Base-by-base conservation (phyloP, 2,113 vertebrate genomes). In the Bubo bubo region DNA sequence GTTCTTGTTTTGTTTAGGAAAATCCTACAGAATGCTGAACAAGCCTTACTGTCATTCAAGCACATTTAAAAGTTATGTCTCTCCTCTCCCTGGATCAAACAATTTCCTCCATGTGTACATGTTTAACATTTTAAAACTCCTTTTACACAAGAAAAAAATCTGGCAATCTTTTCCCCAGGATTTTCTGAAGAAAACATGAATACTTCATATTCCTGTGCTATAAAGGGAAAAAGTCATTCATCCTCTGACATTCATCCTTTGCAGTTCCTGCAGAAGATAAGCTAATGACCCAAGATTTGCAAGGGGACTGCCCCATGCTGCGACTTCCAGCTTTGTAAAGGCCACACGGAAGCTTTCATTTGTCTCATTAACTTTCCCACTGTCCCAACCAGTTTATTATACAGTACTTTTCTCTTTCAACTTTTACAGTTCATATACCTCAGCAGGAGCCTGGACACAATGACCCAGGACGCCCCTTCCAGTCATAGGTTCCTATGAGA, bases 371-470 rank as follows among this genome's bases (percentile, higher is more conserved):
- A 79, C 77, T 93, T 93, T 96, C 95, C 91, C 84, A 92, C 85
- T 94, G 87, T 92, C 96, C 89, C 94, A 64, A 88, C 92, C 87
- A 95, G 52, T 96, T 97, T 96, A 96, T 79, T 96, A 95, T 74
- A 84, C 58, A 88, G 71, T 85, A 93, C 84, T 97, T 86, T 39
- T 90, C 94, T 95, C 93, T 95, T 98, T 97, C 94, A 97, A 95
- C 86, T 97, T 97, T 95, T 96, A 96, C 95, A 97, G 95, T 90
- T 93, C 97, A 95, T 92, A 60, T 84, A 98, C 91, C 97, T 96
- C 84, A 1, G 95, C 87, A 88, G 93, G 90, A 96, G 91, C 81
- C 80, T 45, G 74, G 66, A 49, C 90, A 96, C 66, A 23, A 30
- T 85, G 90, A 97, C 90, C 92, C 95, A 85, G 77, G 87, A 90